These are phyloP conservation scores for Oceanodroma tethys DNA, from an alignment of 2,113 vertebrate genomes.

Conservation along the genomic window DNA sequence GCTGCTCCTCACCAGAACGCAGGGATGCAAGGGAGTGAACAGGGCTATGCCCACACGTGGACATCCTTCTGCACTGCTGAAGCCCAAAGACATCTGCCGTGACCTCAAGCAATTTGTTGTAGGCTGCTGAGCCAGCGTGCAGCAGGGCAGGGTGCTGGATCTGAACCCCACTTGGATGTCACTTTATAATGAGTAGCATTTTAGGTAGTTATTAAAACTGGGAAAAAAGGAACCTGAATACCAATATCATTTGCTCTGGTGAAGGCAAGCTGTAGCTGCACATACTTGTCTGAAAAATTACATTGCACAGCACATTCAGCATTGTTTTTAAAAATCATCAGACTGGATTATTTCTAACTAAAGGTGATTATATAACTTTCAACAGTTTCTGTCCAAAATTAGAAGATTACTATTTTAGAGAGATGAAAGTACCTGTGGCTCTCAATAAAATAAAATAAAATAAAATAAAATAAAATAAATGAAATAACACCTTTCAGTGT, in stretches of 20 bases:
- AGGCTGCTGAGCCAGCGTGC: background rate
- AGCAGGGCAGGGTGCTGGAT: background rate
- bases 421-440: background rate
- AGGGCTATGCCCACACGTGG: rapidly evolving
- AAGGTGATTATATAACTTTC: background rate
- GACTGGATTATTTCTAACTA: background rate
- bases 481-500: background rate
- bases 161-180: background rate
- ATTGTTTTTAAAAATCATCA: background rate
- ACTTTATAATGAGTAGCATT: background rate
- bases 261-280: background rate
- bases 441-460: background rate
- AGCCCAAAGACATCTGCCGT: background rate
- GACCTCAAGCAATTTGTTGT: background rate
- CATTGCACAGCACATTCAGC: rapidly evolving
- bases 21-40: background rate
- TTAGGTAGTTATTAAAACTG: background rate
- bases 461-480: background rate
- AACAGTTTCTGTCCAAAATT: background rate
- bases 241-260: background rate
- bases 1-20: background rate
- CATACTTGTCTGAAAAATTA: background rate
- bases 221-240: background rate
- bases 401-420: background rate
- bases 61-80: background rate